Percentiles rank a stretch among this genome's conserved stretches.
Conservation (phyloP, 2,888 invertebrate species). For the Microctonus aethiopoides region DNA sequence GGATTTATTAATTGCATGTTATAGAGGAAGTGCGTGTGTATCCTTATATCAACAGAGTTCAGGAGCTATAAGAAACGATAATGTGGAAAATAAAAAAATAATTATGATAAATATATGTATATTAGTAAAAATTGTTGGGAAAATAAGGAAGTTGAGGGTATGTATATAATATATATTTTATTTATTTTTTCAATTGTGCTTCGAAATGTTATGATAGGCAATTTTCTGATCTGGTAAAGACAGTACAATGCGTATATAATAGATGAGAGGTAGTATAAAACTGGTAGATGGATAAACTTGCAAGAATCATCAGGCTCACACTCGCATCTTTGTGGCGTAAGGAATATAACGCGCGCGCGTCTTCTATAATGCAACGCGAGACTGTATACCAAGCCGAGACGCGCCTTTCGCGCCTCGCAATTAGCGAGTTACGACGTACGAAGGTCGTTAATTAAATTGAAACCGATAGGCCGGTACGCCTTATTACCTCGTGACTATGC, state of each 20-base stretch:
- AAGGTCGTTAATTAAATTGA: conserved; percentile 61
- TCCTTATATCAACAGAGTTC: neutral
- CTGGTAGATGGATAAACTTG: neutral
- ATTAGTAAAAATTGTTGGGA: neutral
- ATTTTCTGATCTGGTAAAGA: neutral
- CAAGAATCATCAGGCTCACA: neutral
- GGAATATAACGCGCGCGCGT: neutral
- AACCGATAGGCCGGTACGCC: conserved; percentile 50
- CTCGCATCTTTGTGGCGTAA: neutral
- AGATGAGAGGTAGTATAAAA: neutral
- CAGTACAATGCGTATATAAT: neutral
- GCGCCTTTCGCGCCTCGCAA: conserved; percentile 51
- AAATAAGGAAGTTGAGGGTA: neutral
- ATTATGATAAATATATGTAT: neutral
- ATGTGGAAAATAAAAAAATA: neutral
- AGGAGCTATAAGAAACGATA: neutral
- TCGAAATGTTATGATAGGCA: neutral
- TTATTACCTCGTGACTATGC: conserved; percentile 12
- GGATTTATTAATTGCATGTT: conserved; percentile 54
- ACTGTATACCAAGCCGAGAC: conserved; percentile 21
- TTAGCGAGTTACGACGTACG: conserved; percentile 61
- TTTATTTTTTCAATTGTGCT: neutral
- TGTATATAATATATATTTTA: neutral
- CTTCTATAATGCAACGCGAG: neutral
- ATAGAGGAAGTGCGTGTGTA: conserved; percentile 35